These are phyloP conservation scores for Tortrix viridana DNA, from an alignment of 2,888 invertebrate species.

Conservation along the genomic window DNA sequence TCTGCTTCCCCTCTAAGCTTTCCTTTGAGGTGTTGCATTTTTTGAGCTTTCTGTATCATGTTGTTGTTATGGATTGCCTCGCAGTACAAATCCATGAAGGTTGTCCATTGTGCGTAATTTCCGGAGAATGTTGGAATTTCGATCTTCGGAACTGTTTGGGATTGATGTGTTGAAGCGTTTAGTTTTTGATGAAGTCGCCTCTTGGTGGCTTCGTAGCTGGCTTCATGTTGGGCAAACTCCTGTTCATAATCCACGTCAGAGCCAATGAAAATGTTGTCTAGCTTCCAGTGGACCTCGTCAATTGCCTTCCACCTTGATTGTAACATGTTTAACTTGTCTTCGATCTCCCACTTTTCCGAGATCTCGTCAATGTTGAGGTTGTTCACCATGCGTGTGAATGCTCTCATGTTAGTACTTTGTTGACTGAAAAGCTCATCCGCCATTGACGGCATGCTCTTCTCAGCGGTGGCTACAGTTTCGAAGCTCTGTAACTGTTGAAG, in stretches of 20 bases:
- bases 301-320: slow-evolving; percentile 23
- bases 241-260: slow-evolving; percentile 7
- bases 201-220: slow-evolving; percentile 2
- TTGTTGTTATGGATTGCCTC: slow-evolving; percentile 26
- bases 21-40: slow-evolving; percentile 37
- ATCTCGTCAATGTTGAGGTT: slow-evolving; percentile 13
- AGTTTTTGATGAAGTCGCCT: slow-evolving; percentile 1
- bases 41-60: slow-evolving; percentile 20
- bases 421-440: slow-evolving; percentile 19
- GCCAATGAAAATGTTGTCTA: slow-evolving; percentile 26
- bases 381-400: slow-evolving; percentile 16
- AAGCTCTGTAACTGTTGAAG: background rate
- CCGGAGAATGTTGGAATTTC: slow-evolving; percentile 23
- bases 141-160: slow-evolving; percentile 12
- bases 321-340: slow-evolving; percentile 23
- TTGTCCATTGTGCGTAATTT: slow-evolving; percentile 17
- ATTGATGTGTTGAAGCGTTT: background rate
- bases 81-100: slow-evolving; percentile 24
- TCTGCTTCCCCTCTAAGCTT: slow-evolving; percentile 39
- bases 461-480: background rate
- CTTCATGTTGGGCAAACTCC: slow-evolving; percentile 1
- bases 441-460: background rate
- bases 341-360: slow-evolving; percentile 30
- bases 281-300: slow-evolving; percentile 25
- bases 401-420: slow-evolving; percentile 34